A percentile compares a stretch with the other conserved stretches of the same genome.
These are phyloP conservation scores for Toxotes chatareus DNA, from an alignment of 2,113 vertebrate genomes.

Conservation along the genomic window DNA sequence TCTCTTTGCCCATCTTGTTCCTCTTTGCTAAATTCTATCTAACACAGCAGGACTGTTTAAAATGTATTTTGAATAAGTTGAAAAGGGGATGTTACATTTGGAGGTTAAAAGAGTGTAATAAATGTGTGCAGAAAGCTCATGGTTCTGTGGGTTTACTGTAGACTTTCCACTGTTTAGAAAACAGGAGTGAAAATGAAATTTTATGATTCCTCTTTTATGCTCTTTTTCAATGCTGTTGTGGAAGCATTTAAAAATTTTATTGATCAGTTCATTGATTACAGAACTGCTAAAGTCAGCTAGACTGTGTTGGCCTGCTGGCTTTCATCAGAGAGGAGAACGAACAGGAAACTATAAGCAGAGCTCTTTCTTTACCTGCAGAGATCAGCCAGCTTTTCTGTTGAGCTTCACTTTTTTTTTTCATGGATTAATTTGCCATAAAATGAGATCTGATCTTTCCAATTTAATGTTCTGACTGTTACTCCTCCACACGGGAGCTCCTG, in stretches of 20 bases:
- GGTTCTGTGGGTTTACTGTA: not conserved
- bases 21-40: not conserved
- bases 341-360: not conserved
- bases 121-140: not conserved
- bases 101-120: not conserved
- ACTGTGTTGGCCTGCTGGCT: slow-evolving; percentile 5
- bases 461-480: slow-evolving; percentile 46
- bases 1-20: not conserved
- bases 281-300: not conserved
- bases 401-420: slow-evolving; percentile 25
- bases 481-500: slow-evolving; percentile 37
- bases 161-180: not conserved
- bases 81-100: not conserved
- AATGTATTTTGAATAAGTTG: not conserved
- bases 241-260: slow-evolving; percentile 16
- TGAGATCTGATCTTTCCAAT: slow-evolving; percentile 59
- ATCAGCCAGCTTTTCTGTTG: slow-evolving; percentile 22
- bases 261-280: slow-evolving; percentile 13
- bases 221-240: not conserved
- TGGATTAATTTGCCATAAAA: slow-evolving; percentile 60
- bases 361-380: slow-evolving; percentile 13
- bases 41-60: not conserved
- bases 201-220: not conserved
- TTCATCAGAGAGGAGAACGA: slow-evolving; percentile 18
- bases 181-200: not conserved